Evolutionary conservation across 1,140 invertebrate genomes (phyloP).

Genomic region (Frieseomelitta varia): DNA sequence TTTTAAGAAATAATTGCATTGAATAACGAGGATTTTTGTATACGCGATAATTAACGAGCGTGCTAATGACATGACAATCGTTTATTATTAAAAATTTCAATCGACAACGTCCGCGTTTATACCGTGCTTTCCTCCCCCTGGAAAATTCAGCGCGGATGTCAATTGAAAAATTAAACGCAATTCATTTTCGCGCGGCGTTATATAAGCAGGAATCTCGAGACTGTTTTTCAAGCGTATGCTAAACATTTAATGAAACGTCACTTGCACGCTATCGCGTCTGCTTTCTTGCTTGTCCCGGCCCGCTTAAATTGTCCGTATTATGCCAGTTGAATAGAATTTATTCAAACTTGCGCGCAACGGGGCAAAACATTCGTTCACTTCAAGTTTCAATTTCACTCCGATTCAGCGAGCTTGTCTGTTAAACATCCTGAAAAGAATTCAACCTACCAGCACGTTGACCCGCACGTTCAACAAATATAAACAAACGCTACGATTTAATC

Average conservation of each 20-base stretch:
- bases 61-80: background rate
- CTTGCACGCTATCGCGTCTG: slow-evolving; percentile 30
- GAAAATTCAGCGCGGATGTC: background rate
- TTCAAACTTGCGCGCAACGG: slow-evolving; percentile 16
- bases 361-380: slow-evolving; percentile 20
- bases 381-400: slow-evolving; percentile 1
- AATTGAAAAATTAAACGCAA: slow-evolving; percentile 32
- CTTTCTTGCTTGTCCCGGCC: background rate
- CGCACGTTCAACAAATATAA: background rate
- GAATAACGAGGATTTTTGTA: background rate
- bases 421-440: background rate
- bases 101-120: background rate
- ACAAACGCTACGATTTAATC: background rate
- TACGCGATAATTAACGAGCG: background rate
- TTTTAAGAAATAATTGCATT: background rate
- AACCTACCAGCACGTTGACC: background rate
- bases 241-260: slow-evolving; percentile 51
- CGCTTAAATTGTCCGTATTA: slow-evolving; percentile 24
- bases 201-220: background rate
- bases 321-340: slow-evolving; percentile 19
- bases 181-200: slow-evolving; percentile 7
- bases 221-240: slow-evolving; percentile 24
- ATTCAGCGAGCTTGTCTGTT: background rate
- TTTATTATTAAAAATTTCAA: background rate
- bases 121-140: background rate